A percentile compares a stretch with the other conserved stretches of the same genome.
Conservation (phyloP, 92 coral and sea anemone genomes). For the Epizoanthus ramosus region DNA sequence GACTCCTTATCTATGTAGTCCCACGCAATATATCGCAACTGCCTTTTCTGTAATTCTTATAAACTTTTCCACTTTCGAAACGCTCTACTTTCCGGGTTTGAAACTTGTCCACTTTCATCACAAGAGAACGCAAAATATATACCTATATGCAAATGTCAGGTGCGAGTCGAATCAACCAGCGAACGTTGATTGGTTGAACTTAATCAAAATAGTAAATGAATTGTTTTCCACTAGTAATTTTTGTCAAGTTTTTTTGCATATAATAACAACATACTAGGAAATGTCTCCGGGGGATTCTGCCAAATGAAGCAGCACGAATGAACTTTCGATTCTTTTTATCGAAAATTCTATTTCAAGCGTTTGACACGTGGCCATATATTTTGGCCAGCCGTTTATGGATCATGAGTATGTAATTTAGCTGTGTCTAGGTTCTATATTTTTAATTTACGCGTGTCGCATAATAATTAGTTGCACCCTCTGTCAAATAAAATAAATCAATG, state of each 20-base stretch:
- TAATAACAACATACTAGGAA: slow-evolving; percentile 15
- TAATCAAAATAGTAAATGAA: slow-evolving; percentile 1
- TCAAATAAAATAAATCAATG: background rate
- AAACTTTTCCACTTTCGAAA: slow-evolving; percentile 3
- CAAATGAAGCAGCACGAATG: background rate
- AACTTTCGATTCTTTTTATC: background rate
- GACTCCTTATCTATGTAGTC: too few species aligned
- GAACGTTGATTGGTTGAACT: slow-evolving; percentile 31
- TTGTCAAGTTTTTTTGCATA: slow-evolving; percentile 21
- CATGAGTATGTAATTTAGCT: background rate
- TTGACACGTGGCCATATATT: background rate
- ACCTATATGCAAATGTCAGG: slow-evolving; percentile 22
- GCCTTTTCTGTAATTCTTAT: background rate
- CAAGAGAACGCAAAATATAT: slow-evolving; percentile 17
- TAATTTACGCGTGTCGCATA: background rate
- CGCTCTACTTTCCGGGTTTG: background rate
- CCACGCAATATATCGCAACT: background rate
- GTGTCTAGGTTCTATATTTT: background rate
- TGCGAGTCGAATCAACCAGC: slow-evolving; percentile 10
- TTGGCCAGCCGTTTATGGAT: background rate
- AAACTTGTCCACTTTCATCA: background rate
- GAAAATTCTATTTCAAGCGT: background rate
- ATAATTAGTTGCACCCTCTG: slow-evolving; percentile 1
- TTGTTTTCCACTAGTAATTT: slow-evolving; percentile 25
- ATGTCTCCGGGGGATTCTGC: slow-evolving; percentile 4